Base-by-base conservation (phyloP, 2,888 invertebrate genomes). In the Mayetiola destructor region DNA sequence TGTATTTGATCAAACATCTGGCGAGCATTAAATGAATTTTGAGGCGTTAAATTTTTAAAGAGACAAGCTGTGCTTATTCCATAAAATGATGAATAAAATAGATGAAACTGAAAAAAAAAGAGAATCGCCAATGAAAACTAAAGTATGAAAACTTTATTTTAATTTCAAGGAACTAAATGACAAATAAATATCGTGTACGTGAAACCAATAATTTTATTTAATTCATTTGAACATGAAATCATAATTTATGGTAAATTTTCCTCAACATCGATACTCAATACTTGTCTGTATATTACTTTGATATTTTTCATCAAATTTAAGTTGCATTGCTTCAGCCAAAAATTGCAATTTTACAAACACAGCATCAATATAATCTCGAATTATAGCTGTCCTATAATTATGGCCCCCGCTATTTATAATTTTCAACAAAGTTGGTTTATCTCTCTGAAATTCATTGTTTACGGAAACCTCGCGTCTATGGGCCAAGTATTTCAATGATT, bases 261-360 rank as follows among this genome's bases (percentile, higher is more conserved):
- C n/a, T n/a, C n/a, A n/a, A n/a, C n/a, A n/a, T n/a, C n/a, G n/a
- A n/a, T n/a, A n/a, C n/a, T n/a, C n/a, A n/a, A n/a, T n/a, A n/a
- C n/a, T n/a, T n/a, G n/a, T n/a, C n/a, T n/a, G n/a, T n/a, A n/a
- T n/a, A n/a, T n/a, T 21, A 8, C 2, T 27, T 53, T 54, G 18
- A 54, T 54, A 54, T 54, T 18, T 18, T 3, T 32, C 27, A 21
- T 37, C 36, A 10, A 3, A 37, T 37, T 37, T 55, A 20, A 55
- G n/a, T 16, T 55, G 12, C 55, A 55, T 55, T 3, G 37, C 55
- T 55, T 55, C 36, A 16, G 55, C 55, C 23, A 55, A 37, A 36
- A 55, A 55, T 55, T 36, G 8, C 18, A 55, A 23, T 35, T 55
- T 55, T 12, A 36, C 21, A 16, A 55, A 36, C 5, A 55, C 55